These are phyloP conservation scores for Micrasema longulum DNA, from an alignment of 1,140 invertebrate species.

Conservation along the genomic window DNA sequence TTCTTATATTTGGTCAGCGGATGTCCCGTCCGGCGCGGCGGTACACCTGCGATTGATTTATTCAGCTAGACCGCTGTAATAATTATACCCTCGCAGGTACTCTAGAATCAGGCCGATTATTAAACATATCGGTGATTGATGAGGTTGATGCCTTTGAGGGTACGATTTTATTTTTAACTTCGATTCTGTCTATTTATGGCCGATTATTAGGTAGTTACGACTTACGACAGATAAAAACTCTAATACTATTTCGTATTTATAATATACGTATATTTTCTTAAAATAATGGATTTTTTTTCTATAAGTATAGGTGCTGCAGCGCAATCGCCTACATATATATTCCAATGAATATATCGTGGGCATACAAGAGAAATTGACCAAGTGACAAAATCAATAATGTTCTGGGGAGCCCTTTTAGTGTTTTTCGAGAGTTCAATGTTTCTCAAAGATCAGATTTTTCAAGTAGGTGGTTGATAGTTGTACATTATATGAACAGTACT, in stretches of 20 bases:
- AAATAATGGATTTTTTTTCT: not conserved
- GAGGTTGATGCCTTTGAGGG: not conserved
- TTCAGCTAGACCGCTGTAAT: slow-evolving; percentile 2
- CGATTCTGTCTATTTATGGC: not conserved
- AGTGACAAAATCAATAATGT: too few species aligned
- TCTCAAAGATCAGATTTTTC: too few species aligned
- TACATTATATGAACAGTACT: too few species aligned
- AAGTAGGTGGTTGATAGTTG: not conserved
- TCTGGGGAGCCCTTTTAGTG: too few species aligned
- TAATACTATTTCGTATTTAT: not conserved
- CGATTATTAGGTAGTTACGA: slow-evolving; percentile 5
- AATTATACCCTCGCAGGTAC: not conserved
- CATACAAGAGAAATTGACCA: too few species aligned
- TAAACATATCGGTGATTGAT: slow-evolving; percentile 33
- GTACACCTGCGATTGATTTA: slow-evolving; percentile 36
- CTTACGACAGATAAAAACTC: not conserved
- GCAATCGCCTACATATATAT: not conserved
- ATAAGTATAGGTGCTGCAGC: not conserved
- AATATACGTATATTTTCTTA: not conserved
- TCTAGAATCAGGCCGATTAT: slow-evolving; percentile 19
- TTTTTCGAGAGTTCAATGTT: not conserved
- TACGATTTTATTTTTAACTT: not conserved
- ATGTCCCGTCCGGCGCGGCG: not conserved
- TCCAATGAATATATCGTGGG: not conserved
- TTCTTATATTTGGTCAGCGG: not conserved